phyloP scores from a whole-genome alignment of 2,113 vertebrate species.

The Pomatorhinus ruficollis region DNA sequence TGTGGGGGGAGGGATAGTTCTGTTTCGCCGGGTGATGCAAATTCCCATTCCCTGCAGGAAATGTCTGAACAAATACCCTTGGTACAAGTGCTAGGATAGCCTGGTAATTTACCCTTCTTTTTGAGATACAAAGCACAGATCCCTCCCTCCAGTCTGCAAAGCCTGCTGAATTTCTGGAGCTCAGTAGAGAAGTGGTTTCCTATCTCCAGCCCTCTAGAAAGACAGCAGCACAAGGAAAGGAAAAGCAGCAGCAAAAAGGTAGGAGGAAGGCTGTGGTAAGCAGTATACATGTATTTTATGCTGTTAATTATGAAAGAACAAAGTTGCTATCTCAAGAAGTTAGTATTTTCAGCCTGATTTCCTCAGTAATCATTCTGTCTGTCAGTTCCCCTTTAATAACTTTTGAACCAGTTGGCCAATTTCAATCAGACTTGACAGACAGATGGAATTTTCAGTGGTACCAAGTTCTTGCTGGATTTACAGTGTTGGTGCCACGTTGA shows the following conservation, averaged over 20 bases:
- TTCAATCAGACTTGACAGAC: background rate
- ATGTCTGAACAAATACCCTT: background rate
- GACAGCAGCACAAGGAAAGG: background rate
- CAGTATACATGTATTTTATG: background rate
- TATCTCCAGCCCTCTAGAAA: background rate
- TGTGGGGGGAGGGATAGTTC: background rate
- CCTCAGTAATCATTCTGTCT: slow-evolving; percentile 8
- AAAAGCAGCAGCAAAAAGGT: background rate
- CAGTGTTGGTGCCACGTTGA: rapidly evolving
- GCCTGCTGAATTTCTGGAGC: background rate
- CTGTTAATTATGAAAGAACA: background rate
- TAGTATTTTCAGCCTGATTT: slow-evolving; percentile 37
- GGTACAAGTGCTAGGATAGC: background rate
- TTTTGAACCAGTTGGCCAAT: background rate
- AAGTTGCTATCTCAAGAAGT: background rate
- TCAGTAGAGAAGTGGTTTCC: background rate
- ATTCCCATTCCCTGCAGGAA: background rate
- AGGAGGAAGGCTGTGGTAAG: background rate
- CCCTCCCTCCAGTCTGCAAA: background rate
- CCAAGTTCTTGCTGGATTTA: background rate
- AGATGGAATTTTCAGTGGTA: background rate
- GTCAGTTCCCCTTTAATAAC: background rate
- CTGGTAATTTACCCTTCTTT: background rate
- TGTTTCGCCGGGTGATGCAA: background rate
- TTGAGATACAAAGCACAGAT: background rate